A percentile compares a stretch with the other conserved stretches of the same genome.
Evolutionary conservation across 2,888 invertebrate species (phyloP).

Genomic region (Idaea aversata): DNA sequence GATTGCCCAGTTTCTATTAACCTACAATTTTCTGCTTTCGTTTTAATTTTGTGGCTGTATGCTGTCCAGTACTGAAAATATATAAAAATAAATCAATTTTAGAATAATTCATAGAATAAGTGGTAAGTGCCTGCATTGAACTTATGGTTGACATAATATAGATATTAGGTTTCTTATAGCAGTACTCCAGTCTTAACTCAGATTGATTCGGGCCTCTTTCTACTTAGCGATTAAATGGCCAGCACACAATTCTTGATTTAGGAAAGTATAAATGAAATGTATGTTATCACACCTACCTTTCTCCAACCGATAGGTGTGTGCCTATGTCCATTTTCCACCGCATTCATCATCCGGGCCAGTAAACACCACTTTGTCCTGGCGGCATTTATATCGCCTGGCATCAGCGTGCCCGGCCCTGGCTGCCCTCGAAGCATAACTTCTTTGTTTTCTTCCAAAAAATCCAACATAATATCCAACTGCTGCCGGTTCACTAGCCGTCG

Average conservation of each 20-base stretch:
- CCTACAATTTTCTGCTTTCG: constrained; percentile 45
- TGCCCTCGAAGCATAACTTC: constrained; percentile 55
- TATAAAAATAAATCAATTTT: not conserved
- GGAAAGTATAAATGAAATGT: not conserved
- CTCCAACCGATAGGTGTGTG: constrained; percentile 69
- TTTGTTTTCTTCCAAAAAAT: constrained; percentile 60
- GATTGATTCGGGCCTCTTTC: too few relatives aligned
- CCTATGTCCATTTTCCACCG: constrained; percentile 53
- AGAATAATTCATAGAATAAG: not conserved
- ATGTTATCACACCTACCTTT: constrained; percentile 43
- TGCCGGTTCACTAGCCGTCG: constrained; percentile 59
- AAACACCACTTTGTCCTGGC: constrained; percentile 58
- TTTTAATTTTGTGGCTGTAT: constrained; percentile 68
- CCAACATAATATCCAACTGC: constrained; percentile 62
- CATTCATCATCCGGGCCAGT: constrained; percentile 60
- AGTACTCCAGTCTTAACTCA: too few relatives aligned
- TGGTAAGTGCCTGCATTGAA: not conserved
- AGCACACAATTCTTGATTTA: too few relatives aligned
- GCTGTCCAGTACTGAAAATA: constrained; percentile 69
- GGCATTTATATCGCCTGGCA: constrained; percentile 45
- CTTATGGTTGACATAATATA: too few relatives aligned
- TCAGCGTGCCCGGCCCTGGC: constrained; percentile 45
- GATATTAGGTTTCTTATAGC: too few relatives aligned
- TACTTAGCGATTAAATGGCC: too few relatives aligned
- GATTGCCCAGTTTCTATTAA: not conserved